Evolutionary conservation across 2,113 vertebrate genomes (phyloP).

Genomic region (Lutjanus erythropterus): DNA sequence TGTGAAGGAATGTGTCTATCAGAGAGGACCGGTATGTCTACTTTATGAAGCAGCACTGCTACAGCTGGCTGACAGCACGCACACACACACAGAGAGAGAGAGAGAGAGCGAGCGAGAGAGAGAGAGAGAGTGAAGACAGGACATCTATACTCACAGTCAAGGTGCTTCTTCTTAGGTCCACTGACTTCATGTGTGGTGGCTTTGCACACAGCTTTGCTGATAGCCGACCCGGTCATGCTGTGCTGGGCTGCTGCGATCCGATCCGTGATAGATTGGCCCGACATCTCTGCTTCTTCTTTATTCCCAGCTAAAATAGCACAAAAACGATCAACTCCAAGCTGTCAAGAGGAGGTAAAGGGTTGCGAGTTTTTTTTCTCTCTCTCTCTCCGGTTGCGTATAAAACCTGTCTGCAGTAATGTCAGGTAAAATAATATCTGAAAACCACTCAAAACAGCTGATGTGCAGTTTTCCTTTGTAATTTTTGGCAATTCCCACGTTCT

Average conservation of each 20-base stretch:
- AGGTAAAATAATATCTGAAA: constrained; percentile 26
- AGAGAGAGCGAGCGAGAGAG: too few species aligned
- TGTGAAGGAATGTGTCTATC: constrained; percentile 44
- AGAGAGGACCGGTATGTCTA: background rate
- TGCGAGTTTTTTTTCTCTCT: background rate
- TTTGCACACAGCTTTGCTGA: constrained; percentile 92
- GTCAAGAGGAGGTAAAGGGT: constrained; percentile 49
- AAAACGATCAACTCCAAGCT: constrained; percentile 65
- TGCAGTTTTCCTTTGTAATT: background rate
- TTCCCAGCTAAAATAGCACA: constrained; percentile 50
- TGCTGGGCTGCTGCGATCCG: constrained; percentile 91
- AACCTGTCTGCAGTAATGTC: constrained; percentile 35
- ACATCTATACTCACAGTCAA: constrained; percentile 89
- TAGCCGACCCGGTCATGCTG: constrained; percentile 91
- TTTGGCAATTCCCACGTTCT: constrained; percentile 27
- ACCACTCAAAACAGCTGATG: background rate
- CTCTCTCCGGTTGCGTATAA: constrained; percentile 22
- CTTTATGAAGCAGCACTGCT: background rate
- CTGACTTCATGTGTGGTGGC: constrained; percentile 93
- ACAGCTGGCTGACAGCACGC: background rate
- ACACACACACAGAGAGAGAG: constrained; percentile 8
- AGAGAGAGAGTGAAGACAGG: too few species aligned
- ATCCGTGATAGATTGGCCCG: constrained; percentile 92
- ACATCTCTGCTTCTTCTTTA: constrained; percentile 77
- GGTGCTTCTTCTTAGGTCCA: constrained; percentile 93